Base-by-base conservation (phyloP, 2,797 vertebrate genomes). In the Pipistrellus nathusii region DNA sequence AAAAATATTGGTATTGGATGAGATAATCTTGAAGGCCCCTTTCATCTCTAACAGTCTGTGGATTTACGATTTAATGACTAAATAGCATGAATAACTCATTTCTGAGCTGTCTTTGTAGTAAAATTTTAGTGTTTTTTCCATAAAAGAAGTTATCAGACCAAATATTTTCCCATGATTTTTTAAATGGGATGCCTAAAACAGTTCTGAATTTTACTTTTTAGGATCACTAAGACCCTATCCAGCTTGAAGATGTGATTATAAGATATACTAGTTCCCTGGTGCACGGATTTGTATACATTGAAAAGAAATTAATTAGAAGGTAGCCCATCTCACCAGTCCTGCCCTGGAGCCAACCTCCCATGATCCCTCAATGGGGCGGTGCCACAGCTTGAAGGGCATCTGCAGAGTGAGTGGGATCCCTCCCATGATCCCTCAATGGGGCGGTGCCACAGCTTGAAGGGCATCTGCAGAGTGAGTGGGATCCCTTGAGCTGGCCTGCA, bases 61-160 rank as follows among this genome's bases (percentile, higher is more conserved):
- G 75, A 87, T 71, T 86, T 93, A 84, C 23, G 38, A 84, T 69
- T 91, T 91, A 68, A 76, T 80, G 82, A 95, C 66, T 75, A 93
- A 92, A 80, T 82, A 64, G 27, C 32, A 84, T 0, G 84, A 91
- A 94, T 6, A 75, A 75, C 64, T 90, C 15, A 84, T 85, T 94
- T 93, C 53, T 90, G 59, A 73, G 30, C 64, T 93, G 96, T 88
- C 69, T 85, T 69, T 73, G 21, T 53, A 94, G 68, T 83, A 85
- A 89, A 88, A 82, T 66, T 78, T 93, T 84, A 87, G 62, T 87
- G 41, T 73, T 82, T 76, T 80, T 81, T 88, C 85, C n/a, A 68
- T 55, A 91, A 83, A 90, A 93, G 25, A 62, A 81, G 71, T 75
- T 76, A 81, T 90, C 38, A 81, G 71, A 90, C 27, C 15, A 85